These are phyloP conservation scores for Nymphicus hollandicus DNA, from an alignment of 2,113 vertebrate genomes.

Conservation along the genomic window DNA sequence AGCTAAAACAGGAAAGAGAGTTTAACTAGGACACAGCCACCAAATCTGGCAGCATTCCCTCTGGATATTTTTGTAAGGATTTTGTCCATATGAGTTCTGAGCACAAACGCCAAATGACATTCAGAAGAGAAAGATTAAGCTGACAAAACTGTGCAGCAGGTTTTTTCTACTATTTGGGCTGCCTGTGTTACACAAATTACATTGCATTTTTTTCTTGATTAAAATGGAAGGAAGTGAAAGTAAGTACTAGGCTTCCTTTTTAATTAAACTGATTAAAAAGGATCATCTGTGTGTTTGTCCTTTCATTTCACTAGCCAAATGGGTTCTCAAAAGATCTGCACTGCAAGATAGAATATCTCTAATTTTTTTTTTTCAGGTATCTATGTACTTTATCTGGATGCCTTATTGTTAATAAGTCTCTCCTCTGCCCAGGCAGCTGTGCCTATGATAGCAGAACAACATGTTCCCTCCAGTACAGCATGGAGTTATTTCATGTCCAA, in stretches of 20 bases:
- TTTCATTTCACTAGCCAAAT: neutral
- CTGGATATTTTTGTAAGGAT: constrained; percentile 41
- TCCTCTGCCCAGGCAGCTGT: constrained; percentile 56
- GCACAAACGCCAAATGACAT: neutral
- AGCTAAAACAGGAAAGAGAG: constrained; percentile 26
- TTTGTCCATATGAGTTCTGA: constrained; percentile 44
- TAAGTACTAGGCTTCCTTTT: constrained; percentile 6
- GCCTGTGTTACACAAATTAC: neutral
- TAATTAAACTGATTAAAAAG: constrained; percentile 19
- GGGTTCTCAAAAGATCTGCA: neutral
- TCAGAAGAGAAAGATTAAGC: constrained; percentile 29
- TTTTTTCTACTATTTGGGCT: constrained; percentile 31
- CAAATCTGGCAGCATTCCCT: neutral
- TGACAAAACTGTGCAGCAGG: constrained; percentile 12
- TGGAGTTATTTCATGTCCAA: constrained; percentile 63
- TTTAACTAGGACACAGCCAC: constrained; percentile 20
- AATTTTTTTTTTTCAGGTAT: constrained; percentile 60
- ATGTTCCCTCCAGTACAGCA: constrained; percentile 64
- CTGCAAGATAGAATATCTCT: constrained; percentile 47
- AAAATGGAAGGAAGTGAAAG: constrained; percentile 34
- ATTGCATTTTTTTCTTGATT: constrained; percentile 11
- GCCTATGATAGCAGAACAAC: constrained; percentile 68
- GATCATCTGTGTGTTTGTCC: neutral
- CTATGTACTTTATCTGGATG: constrained; percentile 54
- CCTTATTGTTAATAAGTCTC: constrained; percentile 58